Conservation (phyloP, 1,140 invertebrate species). For the Scaptomyza hsui region DNA sequence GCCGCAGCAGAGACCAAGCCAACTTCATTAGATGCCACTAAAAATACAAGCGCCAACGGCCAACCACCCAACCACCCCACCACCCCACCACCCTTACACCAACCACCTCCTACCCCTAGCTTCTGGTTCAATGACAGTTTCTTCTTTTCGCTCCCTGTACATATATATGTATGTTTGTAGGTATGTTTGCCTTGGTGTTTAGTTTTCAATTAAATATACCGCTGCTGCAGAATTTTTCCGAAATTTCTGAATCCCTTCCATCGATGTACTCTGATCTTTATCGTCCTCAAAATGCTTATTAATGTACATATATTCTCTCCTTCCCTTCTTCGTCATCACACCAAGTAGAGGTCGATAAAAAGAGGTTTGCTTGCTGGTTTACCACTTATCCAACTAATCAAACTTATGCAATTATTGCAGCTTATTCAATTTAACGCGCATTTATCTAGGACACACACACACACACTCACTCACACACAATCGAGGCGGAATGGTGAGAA, state of each 20-base stretch:
- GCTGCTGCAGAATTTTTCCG: slow-evolving; percentile 37
- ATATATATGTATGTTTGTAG: not conserved
- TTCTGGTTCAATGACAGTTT: not conserved
- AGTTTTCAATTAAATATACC: slow-evolving; percentile 66
- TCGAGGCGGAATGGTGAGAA: no score
- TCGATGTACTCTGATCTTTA: no score
- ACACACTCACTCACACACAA: not conserved
- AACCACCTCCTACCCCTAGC: not conserved
- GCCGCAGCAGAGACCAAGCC: slow-evolving; percentile 35
- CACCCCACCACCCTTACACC: not conserved
- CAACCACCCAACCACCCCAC: not conserved
- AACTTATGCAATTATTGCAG: slow-evolving; percentile 74
- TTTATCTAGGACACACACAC: slow-evolving; percentile 26
- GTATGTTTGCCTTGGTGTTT: slow-evolving; percentile 4
- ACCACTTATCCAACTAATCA: slow-evolving; percentile 64
- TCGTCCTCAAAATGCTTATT: no score
- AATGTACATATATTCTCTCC: not conserved
- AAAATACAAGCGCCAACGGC: slow-evolving; percentile 47
- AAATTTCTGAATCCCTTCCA: no score
- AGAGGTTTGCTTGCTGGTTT: not conserved
- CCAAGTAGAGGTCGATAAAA: no score
- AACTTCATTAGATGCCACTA: slow-evolving; percentile 74
- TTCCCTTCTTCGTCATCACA: not conserved
- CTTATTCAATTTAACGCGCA: slow-evolving; percentile 56
- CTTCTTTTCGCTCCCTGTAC: not conserved